Evolutionary conservation across 2,797 vertebrate species (phyloP).

Genomic region (Amniataba percoides): DNA sequence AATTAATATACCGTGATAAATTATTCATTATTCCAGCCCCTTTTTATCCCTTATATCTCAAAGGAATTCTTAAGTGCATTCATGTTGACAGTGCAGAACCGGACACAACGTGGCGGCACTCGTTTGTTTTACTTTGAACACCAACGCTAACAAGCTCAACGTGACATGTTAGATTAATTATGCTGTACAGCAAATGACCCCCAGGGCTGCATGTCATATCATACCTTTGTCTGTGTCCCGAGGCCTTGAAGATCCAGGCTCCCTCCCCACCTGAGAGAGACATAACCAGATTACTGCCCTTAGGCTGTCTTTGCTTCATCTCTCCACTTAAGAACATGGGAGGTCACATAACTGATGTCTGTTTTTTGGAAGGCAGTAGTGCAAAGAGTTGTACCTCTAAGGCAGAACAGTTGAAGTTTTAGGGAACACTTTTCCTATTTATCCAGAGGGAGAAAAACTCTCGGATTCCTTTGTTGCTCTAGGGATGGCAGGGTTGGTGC

Average conservation of each 20-base stretch:
- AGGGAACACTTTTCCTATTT: constrained; percentile 25
- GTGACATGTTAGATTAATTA: constrained; percentile 78
- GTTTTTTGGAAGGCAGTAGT: constrained; percentile 39
- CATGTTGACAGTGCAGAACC: constrained; percentile 77
- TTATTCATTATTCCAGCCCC: constrained; percentile 78
- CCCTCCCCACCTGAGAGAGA: constrained; percentile 65
- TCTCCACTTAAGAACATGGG: constrained; percentile 52
- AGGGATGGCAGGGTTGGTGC: neutral
- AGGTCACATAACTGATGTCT: constrained; percentile 58
- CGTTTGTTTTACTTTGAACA: constrained; percentile 78
- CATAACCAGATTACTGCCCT: constrained; percentile 52
- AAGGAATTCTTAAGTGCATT: constrained; percentile 66
- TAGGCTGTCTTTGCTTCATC: constrained; percentile 68
- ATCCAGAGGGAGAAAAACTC: constrained; percentile 28
- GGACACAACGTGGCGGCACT: constrained; percentile 59
- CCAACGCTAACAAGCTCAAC: constrained; percentile 79
- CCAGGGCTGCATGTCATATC: constrained; percentile 64
- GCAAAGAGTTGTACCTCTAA: constrained; percentile 23
- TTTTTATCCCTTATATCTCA: constrained; percentile 76
- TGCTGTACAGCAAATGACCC: constrained; percentile 69
- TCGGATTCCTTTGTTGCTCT: constrained; percentile 11
- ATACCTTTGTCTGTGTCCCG: constrained; percentile 52
- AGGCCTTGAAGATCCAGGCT: constrained; percentile 57
- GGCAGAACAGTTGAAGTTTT: constrained; percentile 39
- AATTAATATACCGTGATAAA: constrained; percentile 80